Evolutionary conservation across 2,888 invertebrate genomes (phyloP).

Genomic region (Listrodromus nycthemerus): DNA sequence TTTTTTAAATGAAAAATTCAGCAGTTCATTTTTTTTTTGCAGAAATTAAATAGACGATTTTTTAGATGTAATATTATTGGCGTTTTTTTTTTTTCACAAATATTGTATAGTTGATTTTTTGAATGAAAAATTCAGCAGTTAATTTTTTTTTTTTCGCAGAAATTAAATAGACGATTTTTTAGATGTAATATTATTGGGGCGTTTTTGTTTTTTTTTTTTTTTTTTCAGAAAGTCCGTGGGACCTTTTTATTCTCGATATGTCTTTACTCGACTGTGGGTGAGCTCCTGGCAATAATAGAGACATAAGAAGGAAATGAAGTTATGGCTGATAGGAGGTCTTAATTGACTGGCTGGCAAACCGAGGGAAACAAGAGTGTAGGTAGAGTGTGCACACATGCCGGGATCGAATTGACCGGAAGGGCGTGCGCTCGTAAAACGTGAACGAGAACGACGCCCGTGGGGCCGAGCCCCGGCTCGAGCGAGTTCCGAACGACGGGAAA

Average conservation of each 20-base stretch:
- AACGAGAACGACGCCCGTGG: constrained; percentile 53
- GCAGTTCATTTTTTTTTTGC: background rate
- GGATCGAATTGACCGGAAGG: constrained; percentile 68
- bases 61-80: background rate
- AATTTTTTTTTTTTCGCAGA: constrained; percentile 3
- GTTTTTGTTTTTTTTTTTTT: too few relatives aligned
- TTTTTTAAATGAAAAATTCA: background rate
- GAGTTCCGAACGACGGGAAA: constrained; percentile 53
- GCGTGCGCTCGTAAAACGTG: constrained; percentile 67
- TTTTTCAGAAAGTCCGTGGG: background rate
- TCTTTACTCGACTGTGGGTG: background rate
- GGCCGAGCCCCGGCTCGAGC: constrained; percentile 54
- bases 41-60: background rate
- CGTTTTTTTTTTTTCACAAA: too few relatives aligned
- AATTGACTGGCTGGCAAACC: constrained; percentile 59
- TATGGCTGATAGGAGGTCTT: constrained; percentile 60
- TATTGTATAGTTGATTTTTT: too few relatives aligned
- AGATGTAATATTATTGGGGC: background rate
- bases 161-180: background rate
- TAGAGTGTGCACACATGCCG: constrained; percentile 51
- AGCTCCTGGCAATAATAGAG: constrained; percentile 29
- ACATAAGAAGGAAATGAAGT: constrained; percentile 54
- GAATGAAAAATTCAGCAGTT: background rate
- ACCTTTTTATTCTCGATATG: background rate
- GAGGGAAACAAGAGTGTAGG: constrained; percentile 34